Conservation (phyloP, 2,797 vertebrate genomes). For the Phoeniculus purpureus region DNA sequence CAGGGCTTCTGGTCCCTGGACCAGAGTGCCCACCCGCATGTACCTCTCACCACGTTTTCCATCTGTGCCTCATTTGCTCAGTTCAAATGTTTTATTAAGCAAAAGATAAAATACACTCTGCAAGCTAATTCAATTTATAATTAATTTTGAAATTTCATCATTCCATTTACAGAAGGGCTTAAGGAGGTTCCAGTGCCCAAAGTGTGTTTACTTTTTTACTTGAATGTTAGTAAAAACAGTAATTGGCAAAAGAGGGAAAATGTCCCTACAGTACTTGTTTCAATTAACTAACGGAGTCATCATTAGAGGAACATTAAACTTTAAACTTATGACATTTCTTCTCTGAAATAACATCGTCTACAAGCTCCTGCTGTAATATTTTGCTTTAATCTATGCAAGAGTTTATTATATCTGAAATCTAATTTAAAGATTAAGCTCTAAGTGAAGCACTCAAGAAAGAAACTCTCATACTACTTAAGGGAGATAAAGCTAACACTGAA, state of each 20-base stretch:
- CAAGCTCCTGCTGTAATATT: not conserved
- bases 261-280: not conserved
- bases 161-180: not conserved
- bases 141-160: not conserved
- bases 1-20: no score
- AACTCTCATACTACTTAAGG: not conserved
- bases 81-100: not conserved
- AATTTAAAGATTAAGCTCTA: not conserved
- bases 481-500: not conserved
- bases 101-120: not conserved
- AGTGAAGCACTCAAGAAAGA: not conserved
- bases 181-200: not conserved
- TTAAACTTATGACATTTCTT: not conserved
- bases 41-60: not conserved
- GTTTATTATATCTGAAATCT: slow-evolving; percentile 14
- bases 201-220: not conserved
- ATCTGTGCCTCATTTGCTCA: not conserved
- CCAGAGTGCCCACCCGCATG: rapidly evolving
- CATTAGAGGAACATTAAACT: not conserved
- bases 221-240: not conserved
- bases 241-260: not conserved
- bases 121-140: not conserved
- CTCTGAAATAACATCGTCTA: not conserved
- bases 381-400: not conserved
- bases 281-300: not conserved